phyloP scores from a whole-genome alignment of 2,888 invertebrate species.

The Stenchaetothrips biformis region DNA sequence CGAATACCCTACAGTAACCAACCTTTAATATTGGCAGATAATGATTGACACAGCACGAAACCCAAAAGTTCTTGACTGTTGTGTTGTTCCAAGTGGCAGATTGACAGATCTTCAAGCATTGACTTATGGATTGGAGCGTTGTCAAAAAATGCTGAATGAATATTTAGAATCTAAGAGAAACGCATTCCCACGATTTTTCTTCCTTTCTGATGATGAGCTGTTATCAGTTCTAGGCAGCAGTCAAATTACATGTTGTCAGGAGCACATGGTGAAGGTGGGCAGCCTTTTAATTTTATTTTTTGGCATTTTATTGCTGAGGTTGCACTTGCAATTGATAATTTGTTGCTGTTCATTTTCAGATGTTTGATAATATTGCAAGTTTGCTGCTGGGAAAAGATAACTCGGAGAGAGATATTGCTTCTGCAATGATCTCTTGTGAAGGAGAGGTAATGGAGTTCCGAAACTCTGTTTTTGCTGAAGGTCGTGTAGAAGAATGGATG shows the following conservation, averaged over 20 bases:
- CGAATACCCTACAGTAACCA: not conserved
- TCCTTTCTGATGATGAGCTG: constrained; percentile 89
- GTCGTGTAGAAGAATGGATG: constrained; percentile 91
- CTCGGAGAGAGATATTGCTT: constrained; percentile 61
- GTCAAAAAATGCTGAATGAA: constrained; percentile 87
- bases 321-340: constrained; percentile 9
- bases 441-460: constrained; percentile 81
- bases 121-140: constrained; percentile 72
- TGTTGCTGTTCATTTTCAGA: constrained; percentile 51
- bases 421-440: constrained; percentile 83
- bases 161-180: constrained; percentile 83
- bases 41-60: constrained; percentile 80
- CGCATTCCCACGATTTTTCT: constrained; percentile 86
- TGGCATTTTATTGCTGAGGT: constrained; percentile 18
- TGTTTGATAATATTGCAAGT: constrained; percentile 86
- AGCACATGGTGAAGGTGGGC: constrained; percentile 82
- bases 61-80: constrained; percentile 74
- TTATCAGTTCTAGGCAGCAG: constrained; percentile 84
- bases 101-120: constrained; percentile 69
- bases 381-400: constrained; percentile 64
- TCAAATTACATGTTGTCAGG: constrained; percentile 78
- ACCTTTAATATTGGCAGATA: constrained; percentile 52
- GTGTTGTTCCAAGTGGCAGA: constrained; percentile 62
- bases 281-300: constrained; percentile 9
- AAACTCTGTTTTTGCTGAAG: constrained; percentile 63